Evolutionary conservation across 2,888 invertebrate genomes (phyloP).

Genomic region (Byasa hedistus): DNA sequence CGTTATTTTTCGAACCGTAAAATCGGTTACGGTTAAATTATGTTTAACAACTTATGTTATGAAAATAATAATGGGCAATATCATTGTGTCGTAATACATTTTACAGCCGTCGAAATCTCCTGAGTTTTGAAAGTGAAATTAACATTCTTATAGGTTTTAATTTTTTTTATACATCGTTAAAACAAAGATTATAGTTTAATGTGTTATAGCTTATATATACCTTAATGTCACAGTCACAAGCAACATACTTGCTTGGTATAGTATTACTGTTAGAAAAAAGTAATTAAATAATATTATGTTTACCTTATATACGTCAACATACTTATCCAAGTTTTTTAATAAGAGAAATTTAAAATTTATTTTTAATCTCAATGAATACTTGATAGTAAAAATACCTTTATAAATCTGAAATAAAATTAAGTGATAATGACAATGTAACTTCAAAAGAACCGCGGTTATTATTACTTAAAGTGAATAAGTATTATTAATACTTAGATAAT

Average conservation of each 20-base stretch:
- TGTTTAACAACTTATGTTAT: not conserved
- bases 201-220: not conserved
- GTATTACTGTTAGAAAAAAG: too few species aligned
- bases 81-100: not conserved
- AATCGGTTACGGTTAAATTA: not conserved
- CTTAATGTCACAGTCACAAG: not conserved
- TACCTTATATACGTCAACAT: too few species aligned
- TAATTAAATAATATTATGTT: too few species aligned
- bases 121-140: conserved; percentile 5
- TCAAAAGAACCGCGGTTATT: too few species aligned
- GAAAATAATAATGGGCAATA: not conserved
- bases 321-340: too few species aligned
- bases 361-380: too few species aligned
- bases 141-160: conserved; percentile 8
- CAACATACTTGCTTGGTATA: not conserved
- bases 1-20: not conserved
- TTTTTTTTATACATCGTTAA: not conserved
- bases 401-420: too few species aligned
- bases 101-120: not conserved
- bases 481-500: too few species aligned
- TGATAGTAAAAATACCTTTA: too few species aligned
- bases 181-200: not conserved
- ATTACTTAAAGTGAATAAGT: too few species aligned
- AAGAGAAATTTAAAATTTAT: too few species aligned
- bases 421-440: too few species aligned